Conservation (phyloP, 2,113 vertebrate species). For the Orientallactaga bullata region DNA sequence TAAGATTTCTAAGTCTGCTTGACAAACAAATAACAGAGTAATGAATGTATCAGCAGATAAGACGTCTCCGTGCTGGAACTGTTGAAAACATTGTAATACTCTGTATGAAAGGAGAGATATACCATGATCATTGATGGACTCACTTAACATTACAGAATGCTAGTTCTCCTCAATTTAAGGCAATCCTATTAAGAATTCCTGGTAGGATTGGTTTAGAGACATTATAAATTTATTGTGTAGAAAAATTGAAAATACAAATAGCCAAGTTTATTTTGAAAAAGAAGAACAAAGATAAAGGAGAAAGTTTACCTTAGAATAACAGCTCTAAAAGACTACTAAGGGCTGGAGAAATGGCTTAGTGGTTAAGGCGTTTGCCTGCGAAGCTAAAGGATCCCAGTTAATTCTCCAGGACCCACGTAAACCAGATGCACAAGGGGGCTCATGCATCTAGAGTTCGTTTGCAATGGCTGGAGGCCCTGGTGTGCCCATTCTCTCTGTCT, state of each 20-base stretch:
- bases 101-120: neutral
- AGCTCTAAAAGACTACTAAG: neutral
- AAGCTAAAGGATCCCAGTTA: too few species aligned
- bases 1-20: neutral
- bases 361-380: too few species aligned
- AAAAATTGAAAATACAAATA: slow-evolving; percentile 23
- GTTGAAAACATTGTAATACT: slow-evolving; percentile 19
- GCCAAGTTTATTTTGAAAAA: slow-evolving; percentile 28
- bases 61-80: neutral
- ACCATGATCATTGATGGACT: neutral
- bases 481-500: too few species aligned
- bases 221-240: slow-evolving; percentile 10
- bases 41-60: neutral
- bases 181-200: slow-evolving; percentile 42
- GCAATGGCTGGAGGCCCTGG: too few species aligned
- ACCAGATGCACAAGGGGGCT: too few species aligned
- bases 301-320: neutral
- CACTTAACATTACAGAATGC: neutral
- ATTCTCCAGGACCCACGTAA: too few species aligned
- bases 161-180: neutral
- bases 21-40: neutral
- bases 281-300: neutral
- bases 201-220: neutral
- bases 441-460: too few species aligned
- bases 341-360: too few species aligned